A percentile compares a stretch with the other conserved stretches of the same genome.
Evolutionary conservation across 2,888 invertebrate genomes (phyloP).

Genomic region (Cyclophora punctaria): DNA sequence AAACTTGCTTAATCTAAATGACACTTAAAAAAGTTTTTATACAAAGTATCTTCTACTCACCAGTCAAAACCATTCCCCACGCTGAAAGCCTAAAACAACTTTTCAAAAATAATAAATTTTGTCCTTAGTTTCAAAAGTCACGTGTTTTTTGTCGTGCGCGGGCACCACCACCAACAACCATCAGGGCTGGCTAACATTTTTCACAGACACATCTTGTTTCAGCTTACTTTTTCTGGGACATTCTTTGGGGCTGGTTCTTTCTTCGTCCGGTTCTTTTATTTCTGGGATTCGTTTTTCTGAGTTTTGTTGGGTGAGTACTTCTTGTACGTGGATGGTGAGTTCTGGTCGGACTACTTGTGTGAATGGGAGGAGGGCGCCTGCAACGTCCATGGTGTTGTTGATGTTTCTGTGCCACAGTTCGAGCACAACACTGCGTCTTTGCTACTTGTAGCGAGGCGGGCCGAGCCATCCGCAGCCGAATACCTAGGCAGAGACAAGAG

Average conservation of each 20-base stretch:
- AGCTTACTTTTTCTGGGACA: slow-evolving; percentile 19
- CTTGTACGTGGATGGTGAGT: slow-evolving; percentile 62
- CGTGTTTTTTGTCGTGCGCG: slow-evolving; percentile 59
- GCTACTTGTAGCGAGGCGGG: slow-evolving; percentile 79
- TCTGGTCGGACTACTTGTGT: slow-evolving; percentile 64
- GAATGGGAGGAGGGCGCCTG: slow-evolving; percentile 64
- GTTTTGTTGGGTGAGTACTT: slow-evolving; percentile 50
- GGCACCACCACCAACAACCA: slow-evolving; percentile 64
- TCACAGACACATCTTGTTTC: slow-evolving; percentile 27
- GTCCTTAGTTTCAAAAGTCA: slow-evolving; percentile 63
- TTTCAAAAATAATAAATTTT: slow-evolving; percentile 59
- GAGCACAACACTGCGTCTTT: slow-evolving; percentile 74
- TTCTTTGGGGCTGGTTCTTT: slow-evolving; percentile 14
- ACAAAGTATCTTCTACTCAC: neutral
- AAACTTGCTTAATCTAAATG: too few relatives aligned
- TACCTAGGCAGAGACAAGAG: slow-evolving; percentile 45
- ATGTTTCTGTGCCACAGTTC: slow-evolving; percentile 73
- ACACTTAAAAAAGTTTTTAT: too few relatives aligned
- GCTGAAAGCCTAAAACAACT: neutral
- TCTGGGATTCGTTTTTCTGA: slow-evolving; percentile 43
- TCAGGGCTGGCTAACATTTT: slow-evolving; percentile 44
- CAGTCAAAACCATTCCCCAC: neutral
- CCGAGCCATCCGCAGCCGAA: slow-evolving; percentile 82
- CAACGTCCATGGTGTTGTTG: slow-evolving; percentile 73
- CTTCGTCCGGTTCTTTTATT: slow-evolving; percentile 53